A percentile compares a stretch with the other conserved stretches of the same genome.
Evolutionary conservation across 1,140 invertebrate genomes (phyloP).

Genomic region (Aphelenchoides fujianensis): DNA sequence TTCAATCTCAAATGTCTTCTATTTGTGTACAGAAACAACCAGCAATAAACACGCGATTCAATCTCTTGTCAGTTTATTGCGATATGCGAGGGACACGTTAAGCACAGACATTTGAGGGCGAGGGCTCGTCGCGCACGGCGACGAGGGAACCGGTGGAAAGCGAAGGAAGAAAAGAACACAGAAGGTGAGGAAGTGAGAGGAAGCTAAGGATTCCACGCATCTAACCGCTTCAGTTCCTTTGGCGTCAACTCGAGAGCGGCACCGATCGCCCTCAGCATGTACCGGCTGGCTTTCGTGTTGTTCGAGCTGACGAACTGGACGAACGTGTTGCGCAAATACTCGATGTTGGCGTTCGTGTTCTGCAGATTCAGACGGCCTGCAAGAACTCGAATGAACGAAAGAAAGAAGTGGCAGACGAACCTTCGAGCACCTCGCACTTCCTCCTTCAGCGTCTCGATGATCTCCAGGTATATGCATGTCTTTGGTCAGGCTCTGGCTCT

Average conservation of each 20-base stretch:
- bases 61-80: constrained; percentile 12
- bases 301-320: constrained; percentile 52
- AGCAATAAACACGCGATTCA: constrained; percentile 21
- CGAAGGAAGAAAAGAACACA: no score
- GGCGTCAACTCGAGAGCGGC: constrained; percentile 49
- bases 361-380: constrained; percentile 45
- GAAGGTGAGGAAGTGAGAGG: no score
- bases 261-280: constrained; percentile 58
- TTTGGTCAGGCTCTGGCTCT: constrained; percentile 52
- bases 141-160: no score
- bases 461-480: constrained; percentile 58
- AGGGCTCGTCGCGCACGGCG: no score
- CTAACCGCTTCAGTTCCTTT: constrained; percentile 46
- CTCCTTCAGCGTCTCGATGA: constrained; percentile 56
- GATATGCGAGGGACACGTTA: no score
- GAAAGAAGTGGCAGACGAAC: constrained; percentile 21
- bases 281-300: constrained; percentile 34
- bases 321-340: constrained; percentile 59
- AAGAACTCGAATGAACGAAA: constrained; percentile 17
- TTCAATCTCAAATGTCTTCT: no score
- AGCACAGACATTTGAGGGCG: no score
- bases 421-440: constrained; percentile 57
- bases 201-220: constrained; percentile 30
- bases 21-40: no score
- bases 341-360: constrained; percentile 49